Percentiles rank a stretch among this genome's conserved stretches.
These are phyloP conservation scores for Tyria jacobaeae DNA, from an alignment of 2,888 invertebrate species.

Conservation along the genomic window DNA sequence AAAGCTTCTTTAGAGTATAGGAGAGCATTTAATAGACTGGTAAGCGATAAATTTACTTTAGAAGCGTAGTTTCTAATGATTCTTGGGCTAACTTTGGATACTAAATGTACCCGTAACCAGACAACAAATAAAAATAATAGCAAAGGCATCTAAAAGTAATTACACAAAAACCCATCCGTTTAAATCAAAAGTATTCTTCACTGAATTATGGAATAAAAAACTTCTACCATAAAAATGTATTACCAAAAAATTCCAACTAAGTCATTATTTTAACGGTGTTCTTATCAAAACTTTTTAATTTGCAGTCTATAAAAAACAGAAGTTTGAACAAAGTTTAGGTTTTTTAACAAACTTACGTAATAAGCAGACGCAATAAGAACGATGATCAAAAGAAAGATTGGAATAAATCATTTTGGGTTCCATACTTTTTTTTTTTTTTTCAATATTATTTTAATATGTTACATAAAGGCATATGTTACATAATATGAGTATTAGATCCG, in stretches of 20 bases:
- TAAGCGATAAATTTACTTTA: no score
- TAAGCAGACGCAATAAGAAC: conserved; percentile 20
- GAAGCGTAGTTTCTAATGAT: no score
- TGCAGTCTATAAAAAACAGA: conserved; percentile 50
- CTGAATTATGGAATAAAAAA: conserved; percentile 42
- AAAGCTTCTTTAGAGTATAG: no score
- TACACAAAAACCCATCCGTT: conserved; percentile 21
- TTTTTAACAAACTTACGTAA: conserved; percentile 27
- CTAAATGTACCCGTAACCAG: neutral
- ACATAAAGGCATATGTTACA: no score
- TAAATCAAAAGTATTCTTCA: conserved; percentile 35
- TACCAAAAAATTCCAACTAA: conserved; percentile 18
- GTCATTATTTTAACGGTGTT: conserved; percentile 41
- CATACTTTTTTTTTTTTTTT: neutral
- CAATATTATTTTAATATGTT: no score
- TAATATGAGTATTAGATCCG: no score
- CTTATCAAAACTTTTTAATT: conserved; percentile 46
- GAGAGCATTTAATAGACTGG: no score
- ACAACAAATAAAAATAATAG: neutral
- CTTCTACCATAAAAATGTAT: conserved; percentile 43
- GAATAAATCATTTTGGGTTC: neutral
- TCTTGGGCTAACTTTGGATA: no score
- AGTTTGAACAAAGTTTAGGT: conserved; percentile 24
- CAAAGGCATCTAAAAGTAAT: conserved; percentile 3
- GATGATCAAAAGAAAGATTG: conserved; percentile 2